Base-by-base conservation (phyloP, 2,113 vertebrate species). In the Urocynchramus pylzowi region DNA sequence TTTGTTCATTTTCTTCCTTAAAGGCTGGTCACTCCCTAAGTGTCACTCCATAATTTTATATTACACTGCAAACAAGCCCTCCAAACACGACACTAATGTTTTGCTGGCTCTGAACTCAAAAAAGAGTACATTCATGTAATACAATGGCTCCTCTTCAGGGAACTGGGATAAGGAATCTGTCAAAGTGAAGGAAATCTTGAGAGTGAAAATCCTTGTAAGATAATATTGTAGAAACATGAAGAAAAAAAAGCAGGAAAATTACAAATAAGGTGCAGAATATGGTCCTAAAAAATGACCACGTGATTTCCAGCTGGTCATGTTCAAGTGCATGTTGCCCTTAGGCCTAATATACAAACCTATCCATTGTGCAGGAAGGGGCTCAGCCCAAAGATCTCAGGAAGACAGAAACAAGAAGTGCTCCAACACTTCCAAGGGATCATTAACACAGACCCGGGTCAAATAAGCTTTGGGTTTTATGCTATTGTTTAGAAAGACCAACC, bases 231-330 rank as follows among this genome's bases (percentile, higher is more conserved):
- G 59, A 60, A 84, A 74, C 21, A 41, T 10, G 59, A 49, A 59
- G 39, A 13, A 18, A 68, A 84, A 61, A 65, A 35, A 0, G 1
- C 28, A 13, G 22, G 19, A 7, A 70, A 85, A n/a, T 23, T 13
- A 52, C 18, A 71, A 67, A 16, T 30, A 16, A 65, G 49, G 9
- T 13, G 15, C 45, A 73, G 70, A 73, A 37, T 3, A 19, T 0
- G 1, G 49, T 52, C 27, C 31, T 11, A n/a, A 26, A 64, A 56
- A 18, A n/a, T 24, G 4, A 69, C 0, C 0, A 26, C 1, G 0
- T 20, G 24, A 18, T 67, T 78, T 57, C 61, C 76, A 77, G 28
- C 16, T 2, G 0, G 30, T 28, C 24, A 33, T 2, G 11, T 16
- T 47, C 9, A 60, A 42, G 42, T 2, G 2, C 11, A 10, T 2